phyloP scores from a whole-genome alignment of 2,888 invertebrate species.

The Ormia ochracea region DNA sequence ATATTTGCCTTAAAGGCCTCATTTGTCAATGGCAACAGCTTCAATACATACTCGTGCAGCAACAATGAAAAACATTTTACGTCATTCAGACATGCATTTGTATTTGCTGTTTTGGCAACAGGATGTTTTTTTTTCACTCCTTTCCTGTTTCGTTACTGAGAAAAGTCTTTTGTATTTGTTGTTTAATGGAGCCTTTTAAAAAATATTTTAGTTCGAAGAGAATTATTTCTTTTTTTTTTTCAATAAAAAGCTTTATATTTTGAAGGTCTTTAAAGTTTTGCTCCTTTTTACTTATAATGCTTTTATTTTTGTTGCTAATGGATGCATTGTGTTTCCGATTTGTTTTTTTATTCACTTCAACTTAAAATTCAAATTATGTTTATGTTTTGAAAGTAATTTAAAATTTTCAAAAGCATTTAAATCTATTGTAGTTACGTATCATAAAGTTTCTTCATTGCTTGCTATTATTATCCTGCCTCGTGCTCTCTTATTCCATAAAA shows the following conservation, averaged over 20 bases:
- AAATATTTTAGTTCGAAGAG: slow-evolving; percentile 14
- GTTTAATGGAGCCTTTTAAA: slow-evolving; percentile 35
- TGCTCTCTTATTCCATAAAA: too few relatives aligned
- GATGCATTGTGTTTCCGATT: slow-evolving; percentile 45
- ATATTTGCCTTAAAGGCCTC: slow-evolving; percentile 73
- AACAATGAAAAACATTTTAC: background rate
- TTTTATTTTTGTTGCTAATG: slow-evolving; percentile 53
- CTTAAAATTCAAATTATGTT: slow-evolving; percentile 15
- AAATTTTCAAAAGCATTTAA: background rate
- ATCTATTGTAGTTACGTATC: background rate
- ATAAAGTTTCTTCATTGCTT: too few relatives aligned
- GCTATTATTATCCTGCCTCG: too few relatives aligned
- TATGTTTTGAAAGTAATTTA: background rate
- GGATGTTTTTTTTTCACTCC: slow-evolving; percentile 65
- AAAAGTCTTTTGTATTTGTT: slow-evolving; percentile 37
- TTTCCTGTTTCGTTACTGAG: slow-evolving; percentile 62
- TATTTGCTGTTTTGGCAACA: slow-evolving; percentile 58
- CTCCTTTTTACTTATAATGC: slow-evolving; percentile 5
- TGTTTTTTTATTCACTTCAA: background rate
- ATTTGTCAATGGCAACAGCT: slow-evolving; percentile 63
- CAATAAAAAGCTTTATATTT: slow-evolving; percentile 42
- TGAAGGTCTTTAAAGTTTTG: slow-evolving; percentile 44
- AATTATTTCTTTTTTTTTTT: background rate
- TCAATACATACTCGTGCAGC: background rate
- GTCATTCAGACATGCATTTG: background rate